These are phyloP conservation scores for Ganaspis brasiliensis DNA, from an alignment of 2,888 invertebrate genomes.

Conservation along the genomic window DNA sequence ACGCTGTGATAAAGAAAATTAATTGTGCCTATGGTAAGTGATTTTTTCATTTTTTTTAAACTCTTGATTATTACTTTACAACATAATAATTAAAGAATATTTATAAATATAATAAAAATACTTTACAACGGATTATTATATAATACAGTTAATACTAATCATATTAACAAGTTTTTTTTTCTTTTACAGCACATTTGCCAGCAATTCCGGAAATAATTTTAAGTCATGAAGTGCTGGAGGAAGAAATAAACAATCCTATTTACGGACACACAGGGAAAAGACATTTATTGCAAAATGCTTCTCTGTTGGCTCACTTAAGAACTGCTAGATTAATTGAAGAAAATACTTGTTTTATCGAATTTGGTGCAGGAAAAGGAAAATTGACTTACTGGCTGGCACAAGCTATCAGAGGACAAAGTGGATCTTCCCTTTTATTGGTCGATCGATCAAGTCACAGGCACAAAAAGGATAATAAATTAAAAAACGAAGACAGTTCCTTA, in stretches of 20 bases:
- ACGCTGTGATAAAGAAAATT: conserved; percentile 72
- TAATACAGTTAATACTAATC: too few relatives aligned
- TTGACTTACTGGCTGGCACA: conserved; percentile 89
- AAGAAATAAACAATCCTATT: conserved; percentile 81
- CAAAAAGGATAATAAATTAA: conserved; percentile 88
- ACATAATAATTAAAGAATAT: background rate
- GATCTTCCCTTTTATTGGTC: conserved; percentile 86
- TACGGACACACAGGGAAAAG: conserved; percentile 86
- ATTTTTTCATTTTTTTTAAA: too few relatives aligned
- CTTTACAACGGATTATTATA: too few relatives aligned
- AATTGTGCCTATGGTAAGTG: conserved; percentile 72
- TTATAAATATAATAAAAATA: too few relatives aligned
- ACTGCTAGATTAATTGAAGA: conserved; percentile 83
- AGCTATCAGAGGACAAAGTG: conserved; percentile 81
- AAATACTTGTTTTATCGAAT: conserved; percentile 89
- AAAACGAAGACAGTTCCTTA: conserved; percentile 78
- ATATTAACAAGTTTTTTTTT: conserved; percentile 30
- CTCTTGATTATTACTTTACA: too few relatives aligned
- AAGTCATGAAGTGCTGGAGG: conserved; percentile 80
- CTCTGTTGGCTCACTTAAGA: conserved; percentile 87
- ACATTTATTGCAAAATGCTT: conserved; percentile 90
- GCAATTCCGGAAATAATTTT: conserved; percentile 78
- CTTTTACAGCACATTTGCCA: conserved; percentile 71
- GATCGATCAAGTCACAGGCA: conserved; percentile 92
- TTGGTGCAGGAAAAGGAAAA: conserved; percentile 95